Percentiles rank a stretch among this genome's conserved stretches.
Evolutionary conservation across 2,797 vertebrate genomes (phyloP).

Genomic region (Scolopax bukidnonensis): DNA sequence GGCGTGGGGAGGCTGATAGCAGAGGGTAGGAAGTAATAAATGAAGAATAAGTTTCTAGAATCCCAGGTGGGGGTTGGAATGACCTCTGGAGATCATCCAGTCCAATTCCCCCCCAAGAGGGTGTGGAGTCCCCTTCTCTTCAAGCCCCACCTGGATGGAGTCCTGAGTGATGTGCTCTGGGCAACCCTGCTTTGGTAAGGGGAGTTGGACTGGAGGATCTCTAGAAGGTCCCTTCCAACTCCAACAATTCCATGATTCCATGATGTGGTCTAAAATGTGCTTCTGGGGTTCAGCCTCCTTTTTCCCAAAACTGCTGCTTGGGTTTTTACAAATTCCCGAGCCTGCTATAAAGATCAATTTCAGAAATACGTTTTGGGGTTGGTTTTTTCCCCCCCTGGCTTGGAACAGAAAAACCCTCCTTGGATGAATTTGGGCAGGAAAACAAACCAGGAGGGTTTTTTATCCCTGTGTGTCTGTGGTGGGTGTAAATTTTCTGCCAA

Average conservation of each 20-base stretch:
- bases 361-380: neutral
- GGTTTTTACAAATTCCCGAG: neutral
- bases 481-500: rapidly evolving
- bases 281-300: rapidly evolving
- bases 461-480: neutral
- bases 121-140: too few relatives aligned
- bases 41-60: neutral
- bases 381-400: rapidly evolving
- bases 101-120: too few relatives aligned
- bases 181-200: too few relatives aligned
- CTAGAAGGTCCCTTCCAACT: too few relatives aligned
- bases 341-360: neutral
- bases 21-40: neutral
- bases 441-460: neutral
- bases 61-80: neutral
- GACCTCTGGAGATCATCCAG: neutral
- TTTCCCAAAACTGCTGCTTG: neutral
- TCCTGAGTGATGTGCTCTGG: too few relatives aligned
- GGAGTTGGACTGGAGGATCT: too few relatives aligned
- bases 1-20: neutral
- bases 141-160: too few relatives aligned
- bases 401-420: neutral
- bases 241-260: too few relatives aligned
- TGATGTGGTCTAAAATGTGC: neutral
- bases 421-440: neutral